These are phyloP conservation scores for Noctua janthina DNA, from an alignment of 2,888 invertebrate genomes.

Conservation along the genomic window DNA sequence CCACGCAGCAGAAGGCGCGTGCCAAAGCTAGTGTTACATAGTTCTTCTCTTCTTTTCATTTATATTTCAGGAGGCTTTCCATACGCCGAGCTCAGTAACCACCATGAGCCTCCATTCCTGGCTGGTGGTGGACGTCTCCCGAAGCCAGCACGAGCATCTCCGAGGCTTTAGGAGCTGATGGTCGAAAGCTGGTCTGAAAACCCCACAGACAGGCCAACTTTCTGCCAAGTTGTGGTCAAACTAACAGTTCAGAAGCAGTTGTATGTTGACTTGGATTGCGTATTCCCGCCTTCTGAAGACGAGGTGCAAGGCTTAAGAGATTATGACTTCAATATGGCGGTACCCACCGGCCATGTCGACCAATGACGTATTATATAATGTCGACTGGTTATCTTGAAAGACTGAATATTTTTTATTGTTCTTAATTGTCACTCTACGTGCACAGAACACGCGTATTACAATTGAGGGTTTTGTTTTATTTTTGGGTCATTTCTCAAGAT, in stretches of 20 bases:
- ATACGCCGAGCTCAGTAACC: slow-evolving; percentile 92
- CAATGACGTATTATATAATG: no score
- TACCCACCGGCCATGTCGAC: slow-evolving; percentile 49
- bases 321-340: slow-evolving; percentile 65
- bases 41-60: not conserved
- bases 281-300: slow-evolving; percentile 86
- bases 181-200: slow-evolving; percentile 92
- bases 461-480: slow-evolving; percentile 25
- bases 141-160: slow-evolving; percentile 92
- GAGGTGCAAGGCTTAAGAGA: slow-evolving; percentile 65
- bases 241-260: slow-evolving; percentile 88
- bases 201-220: slow-evolving; percentile 91
- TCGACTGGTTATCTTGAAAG: slow-evolving; percentile 73
- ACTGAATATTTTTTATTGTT: slow-evolving; percentile 82
- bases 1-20: no score
- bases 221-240: slow-evolving; percentile 91
- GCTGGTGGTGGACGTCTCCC: slow-evolving; percentile 92
- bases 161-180: slow-evolving; percentile 93
- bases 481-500: not conserved
- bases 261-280: slow-evolving; percentile 92
- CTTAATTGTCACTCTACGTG: slow-evolving; percentile 74
- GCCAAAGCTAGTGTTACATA: not conserved
- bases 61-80: slow-evolving; percentile 92
- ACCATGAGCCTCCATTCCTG: slow-evolving; percentile 91
- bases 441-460: slow-evolving; percentile 77